Percentiles rank a stretch among this genome's conserved stretches.
Conservation (phyloP, 2,797 vertebrate genomes). For the Ctenosaura bakeri region DNA sequence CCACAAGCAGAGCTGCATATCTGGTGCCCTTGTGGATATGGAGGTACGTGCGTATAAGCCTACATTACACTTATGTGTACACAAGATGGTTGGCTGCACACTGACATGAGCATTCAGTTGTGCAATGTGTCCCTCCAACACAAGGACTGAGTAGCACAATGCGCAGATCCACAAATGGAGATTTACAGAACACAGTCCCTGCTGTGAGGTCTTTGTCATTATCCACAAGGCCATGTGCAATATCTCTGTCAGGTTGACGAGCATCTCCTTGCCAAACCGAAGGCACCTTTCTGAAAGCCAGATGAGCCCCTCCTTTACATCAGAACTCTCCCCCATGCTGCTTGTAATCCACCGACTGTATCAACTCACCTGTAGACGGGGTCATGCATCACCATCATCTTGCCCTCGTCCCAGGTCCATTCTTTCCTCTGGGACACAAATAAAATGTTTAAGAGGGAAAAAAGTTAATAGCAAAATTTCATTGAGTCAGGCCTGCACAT, state of each 20-base stretch:
- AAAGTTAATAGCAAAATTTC: neutral
- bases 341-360: neutral
- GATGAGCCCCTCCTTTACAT: neutral
- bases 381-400: slow-evolving; percentile 89
- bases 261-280: neutral
- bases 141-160: too few relatives aligned
- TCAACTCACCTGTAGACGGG: slow-evolving; percentile 85
- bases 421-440: slow-evolving; percentile 84
- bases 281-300: neutral
- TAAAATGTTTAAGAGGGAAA: neutral
- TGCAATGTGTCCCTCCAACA: too few relatives aligned
- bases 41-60: too few relatives aligned
- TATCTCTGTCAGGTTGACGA: too few relatives aligned
- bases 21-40: neutral
- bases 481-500: neutral
- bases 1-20: too few relatives aligned
- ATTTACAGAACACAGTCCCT: too few relatives aligned
- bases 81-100: too few relatives aligned
- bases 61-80: too few relatives aligned
- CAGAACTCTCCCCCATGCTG: too few relatives aligned
- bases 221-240: neutral
- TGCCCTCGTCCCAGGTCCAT: slow-evolving; percentile 89
- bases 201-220: neutral
- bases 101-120: too few relatives aligned
- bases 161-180: too few relatives aligned